These are phyloP conservation scores for Temnothorax rugatulus DNA, from an alignment of 2,888 invertebrate genomes.

Conservation along the genomic window DNA sequence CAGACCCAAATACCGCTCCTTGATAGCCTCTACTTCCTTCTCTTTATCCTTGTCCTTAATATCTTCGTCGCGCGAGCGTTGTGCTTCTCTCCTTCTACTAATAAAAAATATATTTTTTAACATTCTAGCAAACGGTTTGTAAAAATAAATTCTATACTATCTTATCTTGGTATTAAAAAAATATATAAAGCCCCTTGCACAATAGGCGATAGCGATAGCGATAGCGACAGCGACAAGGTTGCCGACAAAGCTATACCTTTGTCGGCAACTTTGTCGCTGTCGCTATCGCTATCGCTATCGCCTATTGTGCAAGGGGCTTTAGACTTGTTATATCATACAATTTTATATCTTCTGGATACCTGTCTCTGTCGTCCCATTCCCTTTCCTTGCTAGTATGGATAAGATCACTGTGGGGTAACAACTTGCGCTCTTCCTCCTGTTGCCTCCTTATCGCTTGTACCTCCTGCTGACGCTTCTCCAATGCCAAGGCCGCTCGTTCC, in stretches of 20 bases:
- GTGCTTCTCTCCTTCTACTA: conserved; percentile 82
- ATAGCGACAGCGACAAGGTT: too few relatives aligned
- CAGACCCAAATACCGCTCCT: conserved; percentile 97
- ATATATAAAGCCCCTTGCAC: too few relatives aligned
- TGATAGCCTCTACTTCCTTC: conserved; percentile 97
- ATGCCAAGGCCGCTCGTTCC: conserved; percentile 95
- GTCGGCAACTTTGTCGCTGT: too few relatives aligned
- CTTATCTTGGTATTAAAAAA: not conserved
- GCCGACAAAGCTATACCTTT: too few relatives aligned
- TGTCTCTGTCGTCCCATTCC: conserved; percentile 86
- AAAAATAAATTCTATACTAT: not conserved
- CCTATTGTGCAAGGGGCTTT: too few relatives aligned
- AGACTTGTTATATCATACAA: too few relatives aligned
- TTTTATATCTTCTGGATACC: conserved; percentile 70
- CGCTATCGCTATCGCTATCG: too few relatives aligned
- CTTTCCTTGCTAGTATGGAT: conserved; percentile 83
- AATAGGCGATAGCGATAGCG: too few relatives aligned
- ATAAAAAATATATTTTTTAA: not conserved
- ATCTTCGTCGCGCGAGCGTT: conserved; percentile 87
- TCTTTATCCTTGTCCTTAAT: conserved; percentile 94
- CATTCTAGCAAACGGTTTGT: not conserved
- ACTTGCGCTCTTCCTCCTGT: conserved; percentile 89
- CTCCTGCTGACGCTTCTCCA: conserved; percentile 96
- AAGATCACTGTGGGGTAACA: conserved; percentile 76
- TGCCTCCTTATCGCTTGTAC: conserved; percentile 93